These are phyloP conservation scores for Cryptomyrus ogoouensis DNA, from an alignment of 2,113 vertebrate genomes.

Conservation along the genomic window DNA sequence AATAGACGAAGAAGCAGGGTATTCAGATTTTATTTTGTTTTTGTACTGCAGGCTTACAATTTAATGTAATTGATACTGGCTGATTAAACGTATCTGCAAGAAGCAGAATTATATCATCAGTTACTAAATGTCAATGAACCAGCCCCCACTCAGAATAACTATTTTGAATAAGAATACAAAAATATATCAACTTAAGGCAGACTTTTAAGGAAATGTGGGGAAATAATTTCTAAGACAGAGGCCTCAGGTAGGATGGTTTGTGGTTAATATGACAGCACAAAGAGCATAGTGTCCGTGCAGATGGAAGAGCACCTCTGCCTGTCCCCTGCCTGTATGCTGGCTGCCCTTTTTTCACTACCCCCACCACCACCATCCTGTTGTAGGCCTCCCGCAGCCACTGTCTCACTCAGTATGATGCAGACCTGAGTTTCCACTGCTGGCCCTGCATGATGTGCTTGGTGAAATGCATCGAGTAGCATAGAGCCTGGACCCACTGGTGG, in stretches of 20 bases:
- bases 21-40: neutral
- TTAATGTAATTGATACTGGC: neutral
- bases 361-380: neutral
- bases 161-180: neutral
- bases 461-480: neutral
- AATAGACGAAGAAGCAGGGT: neutral
- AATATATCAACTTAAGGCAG: neutral
- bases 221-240: neutral
- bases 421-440: neutral
- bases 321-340: neutral
- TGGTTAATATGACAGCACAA: neutral
- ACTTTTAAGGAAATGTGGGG: neutral
- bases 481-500: neutral
- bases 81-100: slow-evolving; percentile 18
- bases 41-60: neutral
- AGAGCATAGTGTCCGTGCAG: neutral
- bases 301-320: neutral
- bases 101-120: neutral
- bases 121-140: neutral
- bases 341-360: neutral
- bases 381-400: neutral
- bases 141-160: neutral
- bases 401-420: neutral
- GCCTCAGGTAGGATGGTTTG: neutral
- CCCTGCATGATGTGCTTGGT: slow-evolving; percentile 1